Conservation (phyloP, 2,113 vertebrate genomes). For the Enhydra lutris region DNA sequence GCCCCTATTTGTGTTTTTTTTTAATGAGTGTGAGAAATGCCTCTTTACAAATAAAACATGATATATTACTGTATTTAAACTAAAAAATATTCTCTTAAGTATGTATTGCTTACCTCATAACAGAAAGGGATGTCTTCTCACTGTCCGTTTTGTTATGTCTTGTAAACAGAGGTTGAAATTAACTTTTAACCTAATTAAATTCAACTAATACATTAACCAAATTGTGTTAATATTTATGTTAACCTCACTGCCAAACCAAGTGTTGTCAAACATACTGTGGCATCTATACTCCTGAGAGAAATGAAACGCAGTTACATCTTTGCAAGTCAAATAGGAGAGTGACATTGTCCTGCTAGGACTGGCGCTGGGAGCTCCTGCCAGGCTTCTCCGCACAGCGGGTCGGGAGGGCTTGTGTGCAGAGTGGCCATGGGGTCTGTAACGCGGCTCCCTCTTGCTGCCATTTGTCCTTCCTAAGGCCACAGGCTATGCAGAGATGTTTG, state of each 20-base stretch:
- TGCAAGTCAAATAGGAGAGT: background rate
- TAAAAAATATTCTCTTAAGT: background rate
- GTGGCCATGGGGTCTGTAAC: background rate
- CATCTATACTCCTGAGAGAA: background rate
- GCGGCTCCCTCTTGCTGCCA: background rate
- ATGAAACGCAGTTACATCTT: background rate
- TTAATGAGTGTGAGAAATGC: background rate
- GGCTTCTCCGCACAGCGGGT: background rate
- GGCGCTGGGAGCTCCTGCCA: too few species aligned
- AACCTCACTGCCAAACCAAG: background rate
- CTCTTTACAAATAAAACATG: background rate
- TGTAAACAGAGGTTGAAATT: background rate
- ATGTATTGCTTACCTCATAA: background rate
- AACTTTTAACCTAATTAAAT: background rate
- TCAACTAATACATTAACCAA: background rate
- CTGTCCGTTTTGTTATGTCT: background rate
- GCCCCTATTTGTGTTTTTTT: background rate
- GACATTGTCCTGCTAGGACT: background rate
- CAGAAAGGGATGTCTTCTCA: background rate
- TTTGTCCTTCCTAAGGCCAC: background rate
- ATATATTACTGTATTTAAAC: background rate
- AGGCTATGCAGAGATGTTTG: fast-evolving
- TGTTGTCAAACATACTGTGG: background rate
- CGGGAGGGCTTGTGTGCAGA: background rate
- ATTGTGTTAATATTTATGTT: background rate